Percentiles rank a stretch among this genome's conserved stretches.
Conservation (phyloP, 2,113 vertebrate species). For the Brachyhypopomus occidentalis region DNA sequence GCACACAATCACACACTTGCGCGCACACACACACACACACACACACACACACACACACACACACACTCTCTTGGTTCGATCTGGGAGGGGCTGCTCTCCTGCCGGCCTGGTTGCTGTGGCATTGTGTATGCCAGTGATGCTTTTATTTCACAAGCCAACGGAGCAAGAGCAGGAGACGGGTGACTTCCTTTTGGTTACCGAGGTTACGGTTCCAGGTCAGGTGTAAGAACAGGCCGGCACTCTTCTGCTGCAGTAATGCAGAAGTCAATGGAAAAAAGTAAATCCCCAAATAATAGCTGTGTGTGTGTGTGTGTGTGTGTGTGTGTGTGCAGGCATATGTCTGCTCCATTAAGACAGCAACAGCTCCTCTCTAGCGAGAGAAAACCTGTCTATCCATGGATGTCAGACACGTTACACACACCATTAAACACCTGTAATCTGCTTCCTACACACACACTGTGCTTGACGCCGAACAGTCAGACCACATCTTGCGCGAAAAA, state of each 20-base stretch:
- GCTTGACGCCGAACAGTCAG: not conserved
- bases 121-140: constrained; percentile 3
- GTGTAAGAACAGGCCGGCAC: not conserved
- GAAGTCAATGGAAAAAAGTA: not conserved
- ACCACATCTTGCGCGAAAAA: not conserved
- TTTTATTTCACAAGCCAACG: not conserved
- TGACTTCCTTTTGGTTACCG: not conserved
- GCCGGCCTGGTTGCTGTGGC: constrained; percentile 6
- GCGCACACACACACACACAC: constrained; percentile 10
- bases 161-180: not conserved
- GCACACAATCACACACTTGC: not conserved
- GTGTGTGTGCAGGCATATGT: constrained; percentile 20
- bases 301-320: constrained; percentile 13
- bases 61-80: not conserved
- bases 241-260: not conserved
- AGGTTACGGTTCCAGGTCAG: not conserved
- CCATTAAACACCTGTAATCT: constrained; percentile 49
- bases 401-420: constrained; percentile 43
- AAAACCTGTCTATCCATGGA: constrained; percentile 41
- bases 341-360: constrained; percentile 44
- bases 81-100: constrained; percentile 27
- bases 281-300: not conserved
- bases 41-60: not conserved
- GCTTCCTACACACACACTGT: constrained; percentile 2
- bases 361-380: constrained; percentile 27